Percentiles rank a stretch among this genome's conserved stretches.
These are phyloP conservation scores for Drosophila prosaltans DNA, from an alignment of 1,140 invertebrate species.

Conservation along the genomic window DNA sequence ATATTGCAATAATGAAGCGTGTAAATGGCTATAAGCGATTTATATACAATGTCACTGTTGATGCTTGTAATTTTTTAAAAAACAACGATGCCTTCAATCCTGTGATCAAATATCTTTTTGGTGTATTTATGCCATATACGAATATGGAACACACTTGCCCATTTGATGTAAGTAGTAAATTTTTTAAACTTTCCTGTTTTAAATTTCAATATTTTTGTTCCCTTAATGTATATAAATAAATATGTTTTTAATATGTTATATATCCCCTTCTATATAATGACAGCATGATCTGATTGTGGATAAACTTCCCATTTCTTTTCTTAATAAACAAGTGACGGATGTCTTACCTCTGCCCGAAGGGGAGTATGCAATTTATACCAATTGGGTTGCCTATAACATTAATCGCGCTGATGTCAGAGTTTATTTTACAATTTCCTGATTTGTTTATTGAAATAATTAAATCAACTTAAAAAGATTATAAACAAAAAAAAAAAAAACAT, in stretches of 20 bases:
- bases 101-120: not conserved
- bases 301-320: slow-evolving; percentile 3
- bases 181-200: too few relatives aligned
- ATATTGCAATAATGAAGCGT: not conserved
- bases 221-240: too few relatives aligned
- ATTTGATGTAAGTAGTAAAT: not conserved
- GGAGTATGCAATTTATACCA: slow-evolving; percentile 23
- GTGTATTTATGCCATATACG: not conserved
- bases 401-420: slow-evolving; percentile 9
- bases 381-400: slow-evolving; percentile 11
- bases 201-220: too few relatives aligned
- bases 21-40: not conserved
- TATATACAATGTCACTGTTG: not conserved
- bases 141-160: not conserved
- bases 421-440: slow-evolving; percentile 26
- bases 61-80: not conserved
- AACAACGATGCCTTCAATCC: not conserved
- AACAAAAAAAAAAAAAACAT: too few relatives aligned
- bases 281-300: slow-evolving; percentile 29
- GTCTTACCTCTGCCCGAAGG: slow-evolving; percentile 25
- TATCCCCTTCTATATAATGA: not conserved
- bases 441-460: too few relatives aligned
- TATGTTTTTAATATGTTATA: too few relatives aligned
- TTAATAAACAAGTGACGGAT: slow-evolving; percentile 17
- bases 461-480: too few relatives aligned